Conservation (phyloP, 64 coral and sea anemone species). For the Trachythela sp. region DNA sequence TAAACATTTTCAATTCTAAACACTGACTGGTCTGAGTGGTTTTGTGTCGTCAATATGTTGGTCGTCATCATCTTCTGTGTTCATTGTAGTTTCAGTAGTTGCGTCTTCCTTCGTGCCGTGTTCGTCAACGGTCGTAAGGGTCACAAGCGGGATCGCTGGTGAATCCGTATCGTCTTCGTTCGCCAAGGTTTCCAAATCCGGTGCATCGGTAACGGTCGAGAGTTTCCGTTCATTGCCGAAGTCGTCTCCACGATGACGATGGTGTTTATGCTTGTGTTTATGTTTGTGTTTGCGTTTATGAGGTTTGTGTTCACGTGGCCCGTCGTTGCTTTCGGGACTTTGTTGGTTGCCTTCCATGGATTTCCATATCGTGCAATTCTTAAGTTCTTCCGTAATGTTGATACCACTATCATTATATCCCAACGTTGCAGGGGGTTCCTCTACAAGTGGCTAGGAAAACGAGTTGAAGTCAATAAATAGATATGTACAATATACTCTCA, state of each 20-base stretch:
- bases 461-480: not conserved
- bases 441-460: not conserved
- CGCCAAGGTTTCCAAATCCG: not conserved
- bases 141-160: not conserved
- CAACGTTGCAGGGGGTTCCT: not conserved
- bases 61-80: not conserved
- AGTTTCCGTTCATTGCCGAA: not conserved
- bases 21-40: not conserved
- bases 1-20: not conserved
- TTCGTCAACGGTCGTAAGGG: not conserved
- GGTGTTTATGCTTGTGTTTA: not conserved
- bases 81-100: not conserved
- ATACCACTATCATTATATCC: not conserved
- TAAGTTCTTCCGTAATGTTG: not conserved
- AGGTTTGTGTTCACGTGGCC: not conserved
- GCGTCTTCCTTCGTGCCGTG: not conserved
- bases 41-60: not conserved
- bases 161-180: conserved; percentile 5
- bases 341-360: not conserved
- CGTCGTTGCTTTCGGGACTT: not conserved
- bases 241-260: not conserved
- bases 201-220: not conserved
- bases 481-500: too few relatives aligned
- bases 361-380: not conserved
- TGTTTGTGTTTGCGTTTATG: conserved; percentile 1